Conservation (phyloP, 2,113 vertebrate genomes). For the Tychaedon coryphoeus region DNA sequence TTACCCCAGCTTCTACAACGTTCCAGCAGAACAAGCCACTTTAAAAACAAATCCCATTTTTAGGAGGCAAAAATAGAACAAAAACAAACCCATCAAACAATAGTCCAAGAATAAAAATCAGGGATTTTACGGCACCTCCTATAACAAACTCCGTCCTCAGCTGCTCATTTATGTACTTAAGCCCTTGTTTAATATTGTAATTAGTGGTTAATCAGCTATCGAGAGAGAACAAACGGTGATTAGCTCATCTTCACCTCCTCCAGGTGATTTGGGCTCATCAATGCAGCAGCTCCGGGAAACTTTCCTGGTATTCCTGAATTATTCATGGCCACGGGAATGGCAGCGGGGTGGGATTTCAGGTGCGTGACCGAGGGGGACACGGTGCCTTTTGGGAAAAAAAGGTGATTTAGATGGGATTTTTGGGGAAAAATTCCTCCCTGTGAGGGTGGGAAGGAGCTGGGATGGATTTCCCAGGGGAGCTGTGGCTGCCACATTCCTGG, state of each 20-base stretch:
- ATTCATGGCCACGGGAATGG: not conserved
- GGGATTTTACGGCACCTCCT: not conserved
- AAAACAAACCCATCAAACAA: not conserved
- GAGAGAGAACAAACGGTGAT: conserved; percentile 51
- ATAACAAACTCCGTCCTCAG: not conserved
- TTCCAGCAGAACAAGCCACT: not conserved
- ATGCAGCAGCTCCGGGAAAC: not conserved
- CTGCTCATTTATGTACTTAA: not conserved
- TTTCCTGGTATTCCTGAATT: not conserved
- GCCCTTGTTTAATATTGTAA: conserved; percentile 56
- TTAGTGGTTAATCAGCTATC: conserved; percentile 50
- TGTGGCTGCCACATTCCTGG: not conserved
- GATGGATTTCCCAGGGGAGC: not conserved
- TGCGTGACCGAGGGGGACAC: accelerated
- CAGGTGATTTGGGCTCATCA: conserved; percentile 33
- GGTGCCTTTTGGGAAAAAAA: not conserved
- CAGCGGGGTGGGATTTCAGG: not conserved
- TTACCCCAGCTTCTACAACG: accelerated
- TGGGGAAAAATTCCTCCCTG: not conserved
- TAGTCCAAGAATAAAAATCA: not conserved
- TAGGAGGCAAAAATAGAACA: not conserved
- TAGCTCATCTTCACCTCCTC: conserved; percentile 26
- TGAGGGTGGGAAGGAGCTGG: not conserved
- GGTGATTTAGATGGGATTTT: not conserved
- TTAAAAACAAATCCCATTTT: not conserved